These are phyloP conservation scores for Lepidurus apus DNA, from an alignment of 1,140 invertebrate genomes.

Conservation along the genomic window DNA sequence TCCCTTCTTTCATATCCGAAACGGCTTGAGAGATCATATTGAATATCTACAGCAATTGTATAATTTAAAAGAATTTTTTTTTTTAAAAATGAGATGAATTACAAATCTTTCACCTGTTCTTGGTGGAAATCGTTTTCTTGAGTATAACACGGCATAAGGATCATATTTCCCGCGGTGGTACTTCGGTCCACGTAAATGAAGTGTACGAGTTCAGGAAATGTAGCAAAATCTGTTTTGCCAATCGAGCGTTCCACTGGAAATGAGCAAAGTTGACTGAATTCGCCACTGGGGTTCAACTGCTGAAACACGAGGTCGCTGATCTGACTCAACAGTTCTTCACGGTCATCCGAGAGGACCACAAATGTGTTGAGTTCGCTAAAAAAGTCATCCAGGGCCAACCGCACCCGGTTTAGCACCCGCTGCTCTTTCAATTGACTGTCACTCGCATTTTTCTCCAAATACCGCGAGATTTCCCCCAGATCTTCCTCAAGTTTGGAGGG, in stretches of 20 bases:
- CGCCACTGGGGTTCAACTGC: not conserved
- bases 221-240: not conserved
- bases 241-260: not conserved
- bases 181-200: slow-evolving; percentile 8
- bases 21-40: not conserved
- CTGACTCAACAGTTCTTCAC: not conserved
- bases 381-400: not conserved
- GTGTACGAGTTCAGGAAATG: not conserved
- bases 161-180: not conserved
- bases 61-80: too few relatives aligned
- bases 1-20: not conserved
- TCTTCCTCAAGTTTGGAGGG: not conserved
- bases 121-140: not conserved
- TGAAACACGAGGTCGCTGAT: slow-evolving; percentile 3
- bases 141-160: not conserved
- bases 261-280: not conserved
- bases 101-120: not conserved
- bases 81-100: not conserved
- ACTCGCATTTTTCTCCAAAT: not conserved
- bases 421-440: not conserved
- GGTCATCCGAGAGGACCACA: not conserved
- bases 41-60: not conserved
- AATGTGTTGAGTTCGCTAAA: not conserved
- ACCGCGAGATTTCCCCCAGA: not conserved
- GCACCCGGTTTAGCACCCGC: not conserved